Base-by-base conservation (phyloP, 2,797 vertebrate species). In the Malurus splendens region DNA sequence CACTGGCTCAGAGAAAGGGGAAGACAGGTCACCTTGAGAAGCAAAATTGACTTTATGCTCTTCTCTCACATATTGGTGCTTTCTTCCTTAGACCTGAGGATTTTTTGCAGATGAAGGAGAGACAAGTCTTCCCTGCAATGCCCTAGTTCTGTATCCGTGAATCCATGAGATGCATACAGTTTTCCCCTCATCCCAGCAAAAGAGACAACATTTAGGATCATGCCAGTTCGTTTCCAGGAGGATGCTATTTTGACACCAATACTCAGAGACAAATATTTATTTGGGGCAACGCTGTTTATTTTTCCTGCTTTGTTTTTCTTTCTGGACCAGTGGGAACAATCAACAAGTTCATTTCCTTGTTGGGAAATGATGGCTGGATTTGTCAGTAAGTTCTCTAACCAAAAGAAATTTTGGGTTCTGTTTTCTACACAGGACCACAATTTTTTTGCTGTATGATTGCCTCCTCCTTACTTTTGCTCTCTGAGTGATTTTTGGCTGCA, bases 221-320 rank as follows among this genome's bases (percentile, higher is more conserved):
- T 41, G 2, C 24, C 54, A 56, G 55, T 72, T 62, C 8, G 3
- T 55, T 90, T 81, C 68, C 77, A 90, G 67, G 18, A 82, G 41
- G 66, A 71, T 67, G n/a, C 24, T 92, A 42, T 59, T 92, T 90
- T 90, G 71, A 88, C 10, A 12, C 13, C 42, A 78, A 89, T 91
- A 74, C 42, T 85, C 73, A 32, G 82, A 81, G 50, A 66, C 48
- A 93, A 88, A 89, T 87, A 87, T 92, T 91, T 93, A 62, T 92
- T 87, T 89, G 74, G 52, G 77, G 62, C 14, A 66, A 42, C n/a
- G 11, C 52, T 90, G 59, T 78, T 91, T 95, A 56, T 94, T 94
- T 95, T 62, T 67, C 33, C 19, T 85, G 33, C 1, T 9, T 65
- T 94, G n/a, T 62, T 94, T 95, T 92, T 75, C 79, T 92, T 93